phyloP scores from a whole-genome alignment of 1,140 invertebrate species.

The Drosophila jambulina region DNA sequence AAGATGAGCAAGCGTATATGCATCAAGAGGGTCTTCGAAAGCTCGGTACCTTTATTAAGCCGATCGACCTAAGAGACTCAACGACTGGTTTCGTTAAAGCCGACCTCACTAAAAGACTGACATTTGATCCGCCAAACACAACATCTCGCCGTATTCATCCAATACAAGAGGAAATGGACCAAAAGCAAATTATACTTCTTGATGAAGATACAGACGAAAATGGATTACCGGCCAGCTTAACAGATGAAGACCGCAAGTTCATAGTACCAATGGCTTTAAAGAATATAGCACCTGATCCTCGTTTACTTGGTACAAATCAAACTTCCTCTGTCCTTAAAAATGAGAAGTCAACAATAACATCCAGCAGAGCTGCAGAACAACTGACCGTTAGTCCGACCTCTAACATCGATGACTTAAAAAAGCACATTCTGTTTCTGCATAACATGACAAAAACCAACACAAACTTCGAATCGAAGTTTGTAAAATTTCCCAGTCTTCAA shows the following conservation, averaged over 20 bases:
- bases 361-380: slow-evolving; percentile 43
- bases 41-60: slow-evolving; percentile 82
- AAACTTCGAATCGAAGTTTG: slow-evolving; percentile 84
- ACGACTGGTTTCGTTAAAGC: slow-evolving; percentile 76
- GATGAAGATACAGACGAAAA: slow-evolving; percentile 82
- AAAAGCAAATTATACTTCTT: slow-evolving; percentile 81
- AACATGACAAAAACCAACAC: slow-evolving; percentile 81
- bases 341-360: slow-evolving; percentile 29
- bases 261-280: slow-evolving; percentile 84
- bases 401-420: slow-evolving; percentile 83
- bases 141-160: slow-evolving; percentile 65
- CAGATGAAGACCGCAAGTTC: slow-evolving; percentile 80
- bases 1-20: slow-evolving; percentile 80
- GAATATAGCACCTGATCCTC: slow-evolving; percentile 73
- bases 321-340: slow-evolving; percentile 18
- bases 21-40: slow-evolving; percentile 80
- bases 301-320: slow-evolving; percentile 23
- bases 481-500: slow-evolving; percentile 81
- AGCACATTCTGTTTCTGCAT: slow-evolving; percentile 81
- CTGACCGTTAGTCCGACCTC: slow-evolving; percentile 51
- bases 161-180: slow-evolving; percentile 83
- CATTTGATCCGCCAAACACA: slow-evolving; percentile 34
- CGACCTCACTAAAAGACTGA: slow-evolving; percentile 73
- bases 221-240: slow-evolving; percentile 72
- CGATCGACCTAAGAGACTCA: slow-evolving; percentile 77